phyloP scores from a whole-genome alignment of 1,140 invertebrate genomes.

The Aethina tumida region DNA sequence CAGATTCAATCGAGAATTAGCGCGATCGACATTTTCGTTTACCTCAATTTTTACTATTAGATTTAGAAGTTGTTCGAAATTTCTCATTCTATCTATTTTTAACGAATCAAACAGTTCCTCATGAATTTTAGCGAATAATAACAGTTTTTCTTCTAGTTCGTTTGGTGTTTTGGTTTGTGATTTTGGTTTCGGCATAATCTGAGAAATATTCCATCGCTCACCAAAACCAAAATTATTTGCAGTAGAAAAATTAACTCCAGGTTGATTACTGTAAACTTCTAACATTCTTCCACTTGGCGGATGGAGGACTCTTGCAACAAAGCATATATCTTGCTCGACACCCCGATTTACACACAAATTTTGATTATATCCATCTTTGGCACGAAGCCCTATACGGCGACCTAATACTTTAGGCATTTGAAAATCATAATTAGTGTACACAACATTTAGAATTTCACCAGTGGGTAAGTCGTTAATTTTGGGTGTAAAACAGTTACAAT shows the following conservation, averaged over 20 bases:
- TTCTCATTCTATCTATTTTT: slow-evolving; percentile 11
- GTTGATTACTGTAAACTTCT: slow-evolving; percentile 58
- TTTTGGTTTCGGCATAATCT: slow-evolving; percentile 5
- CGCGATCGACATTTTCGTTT: background rate
- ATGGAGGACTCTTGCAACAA: slow-evolving; percentile 36
- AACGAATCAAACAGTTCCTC: slow-evolving; percentile 8
- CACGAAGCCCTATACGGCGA: slow-evolving; percentile 30
- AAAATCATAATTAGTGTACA: slow-evolving; percentile 49
- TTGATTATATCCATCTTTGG: slow-evolving; percentile 52
- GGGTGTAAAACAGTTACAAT: slow-evolving; percentile 52
- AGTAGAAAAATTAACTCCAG: slow-evolving; percentile 66
- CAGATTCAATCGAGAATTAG: too few species aligned
- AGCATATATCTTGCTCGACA: slow-evolving; percentile 24
- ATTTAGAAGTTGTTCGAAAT: slow-evolving; percentile 13
- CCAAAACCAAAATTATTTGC: slow-evolving; percentile 24
- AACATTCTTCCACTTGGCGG: slow-evolving; percentile 47
- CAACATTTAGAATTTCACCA: slow-evolving; percentile 50
- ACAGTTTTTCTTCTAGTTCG: slow-evolving; percentile 3
- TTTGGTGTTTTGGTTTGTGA: background rate
- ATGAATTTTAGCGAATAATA: slow-evolving; percentile 14
- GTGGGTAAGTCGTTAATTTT: slow-evolving; percentile 51
- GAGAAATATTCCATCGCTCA: slow-evolving; percentile 10
- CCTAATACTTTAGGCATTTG: slow-evolving; percentile 41
- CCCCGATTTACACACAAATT: slow-evolving; percentile 50
- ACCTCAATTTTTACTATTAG: slow-evolving; percentile 11